These are phyloP conservation scores for Spongilla lacustris DNA, from an alignment of 37 sponge, comb jelly and placozoan genomes.

Conservation along the genomic window DNA sequence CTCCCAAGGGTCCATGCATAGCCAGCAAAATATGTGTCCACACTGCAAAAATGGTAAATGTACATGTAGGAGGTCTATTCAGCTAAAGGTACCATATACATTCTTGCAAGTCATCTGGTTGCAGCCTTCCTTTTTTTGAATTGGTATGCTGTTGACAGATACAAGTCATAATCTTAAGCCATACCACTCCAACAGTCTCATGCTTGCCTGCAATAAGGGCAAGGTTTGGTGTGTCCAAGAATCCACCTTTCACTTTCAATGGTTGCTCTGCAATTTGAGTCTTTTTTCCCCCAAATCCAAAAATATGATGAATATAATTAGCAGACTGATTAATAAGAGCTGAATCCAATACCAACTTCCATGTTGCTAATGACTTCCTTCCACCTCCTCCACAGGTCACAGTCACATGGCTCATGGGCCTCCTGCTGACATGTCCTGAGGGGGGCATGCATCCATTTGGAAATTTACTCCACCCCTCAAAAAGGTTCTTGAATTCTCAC, in stretches of 20 bases:
- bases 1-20: constrained; percentile 80
- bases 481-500: no score
- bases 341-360: constrained; percentile 2
- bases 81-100: constrained; percentile 3
- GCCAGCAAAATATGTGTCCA: constrained; percentile 81
- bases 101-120: constrained; percentile 82
- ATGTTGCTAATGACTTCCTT: constrained; percentile 42
- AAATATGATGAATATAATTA: no score
- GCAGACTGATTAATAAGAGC: no score
- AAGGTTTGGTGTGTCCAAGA: constrained; percentile 70
- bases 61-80: neutral
- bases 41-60: constrained; percentile 39
- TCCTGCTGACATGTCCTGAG: constrained; percentile 78
- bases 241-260: constrained; percentile 54
- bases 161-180: neutral
- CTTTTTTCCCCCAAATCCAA: no score
- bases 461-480: no score
- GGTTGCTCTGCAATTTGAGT: neutral
- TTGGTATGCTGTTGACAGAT: constrained; percentile 39
- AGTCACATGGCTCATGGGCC: constrained; percentile 83
- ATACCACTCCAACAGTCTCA: neutral
- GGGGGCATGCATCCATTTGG: no score
- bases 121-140: constrained; percentile 83
- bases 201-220: constrained; percentile 69
- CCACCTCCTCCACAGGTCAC: constrained; percentile 88